Conservation (phyloP, 2,888 invertebrate species). For the Lydus trimaculatus region DNA sequence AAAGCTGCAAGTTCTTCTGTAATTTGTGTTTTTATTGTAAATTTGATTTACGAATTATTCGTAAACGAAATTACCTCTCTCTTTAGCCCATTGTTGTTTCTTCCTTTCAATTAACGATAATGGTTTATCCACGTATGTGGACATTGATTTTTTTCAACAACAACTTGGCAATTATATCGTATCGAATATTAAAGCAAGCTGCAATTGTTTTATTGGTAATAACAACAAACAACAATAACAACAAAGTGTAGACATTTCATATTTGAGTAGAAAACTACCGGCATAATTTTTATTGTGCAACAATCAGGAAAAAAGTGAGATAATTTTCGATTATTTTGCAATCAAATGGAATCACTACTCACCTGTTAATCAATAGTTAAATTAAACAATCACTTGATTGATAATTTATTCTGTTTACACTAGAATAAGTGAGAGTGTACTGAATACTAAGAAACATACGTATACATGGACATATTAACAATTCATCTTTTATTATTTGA, state of each 20-base stretch:
- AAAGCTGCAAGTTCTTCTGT: slow-evolving; percentile 83
- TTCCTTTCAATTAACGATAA: slow-evolving; percentile 83
- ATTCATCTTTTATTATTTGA: slow-evolving; percentile 50
- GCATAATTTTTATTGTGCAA: slow-evolving; percentile 1
- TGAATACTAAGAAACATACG: slow-evolving; percentile 29
- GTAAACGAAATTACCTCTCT: slow-evolving; percentile 73
- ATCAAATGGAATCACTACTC: neutral
- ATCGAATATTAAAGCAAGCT: slow-evolving; percentile 23
- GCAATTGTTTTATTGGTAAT: slow-evolving; percentile 7
- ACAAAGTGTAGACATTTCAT: slow-evolving; percentile 22
- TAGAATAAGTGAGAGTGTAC: slow-evolving; percentile 26
- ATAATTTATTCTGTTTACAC: neutral
- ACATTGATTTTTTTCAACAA: slow-evolving; percentile 23
- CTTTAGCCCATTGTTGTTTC: slow-evolving; percentile 91
- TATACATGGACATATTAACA: slow-evolving; percentile 44
- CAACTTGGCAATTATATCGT: slow-evolving; percentile 23
- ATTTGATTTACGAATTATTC: neutral
- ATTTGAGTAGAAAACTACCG: neutral
- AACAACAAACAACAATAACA: neutral
- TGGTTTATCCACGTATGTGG: slow-evolving; percentile 45
- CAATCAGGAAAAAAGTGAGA: neutral
- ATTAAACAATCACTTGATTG: slow-evolving; percentile 10
- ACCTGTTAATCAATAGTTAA: neutral
- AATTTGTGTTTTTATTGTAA: slow-evolving; percentile 49
- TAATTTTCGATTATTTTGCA: neutral